Evolutionary conservation across 2,797 vertebrate genomes (phyloP).

Genomic region (Australoheros facetus): DNA sequence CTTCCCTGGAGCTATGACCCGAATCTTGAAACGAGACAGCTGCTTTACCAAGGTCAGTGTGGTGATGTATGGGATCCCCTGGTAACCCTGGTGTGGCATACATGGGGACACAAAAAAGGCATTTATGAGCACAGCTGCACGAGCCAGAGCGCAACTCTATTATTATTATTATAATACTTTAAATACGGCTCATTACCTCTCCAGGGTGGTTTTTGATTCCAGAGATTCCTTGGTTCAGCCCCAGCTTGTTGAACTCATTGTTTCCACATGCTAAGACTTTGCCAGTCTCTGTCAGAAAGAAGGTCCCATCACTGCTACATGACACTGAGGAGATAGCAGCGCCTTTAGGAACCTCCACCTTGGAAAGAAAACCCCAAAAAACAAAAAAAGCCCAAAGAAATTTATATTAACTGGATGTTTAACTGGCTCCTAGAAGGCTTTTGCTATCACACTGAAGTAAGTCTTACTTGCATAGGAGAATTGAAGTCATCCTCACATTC

Average conservation of each 20-base stretch:
- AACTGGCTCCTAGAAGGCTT: neutral
- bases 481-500: conserved; percentile 96
- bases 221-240: conserved; percentile 92
- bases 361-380: conserved; percentile 1
- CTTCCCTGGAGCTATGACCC: conserved; percentile 90
- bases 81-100: conserved; percentile 82
- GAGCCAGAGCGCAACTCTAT: rapidly evolving
- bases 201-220: conserved; percentile 91
- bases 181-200: conserved; percentile 70
- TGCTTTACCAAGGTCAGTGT: conserved; percentile 94
- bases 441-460: neutral
- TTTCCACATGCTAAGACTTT: conserved; percentile 97
- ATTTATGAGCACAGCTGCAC: neutral
- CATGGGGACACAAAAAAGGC: neutral
- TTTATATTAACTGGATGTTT: neutral
- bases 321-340: conserved; percentile 89
- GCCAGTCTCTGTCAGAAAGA: conserved; percentile 92
- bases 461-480: conserved; percentile 91
- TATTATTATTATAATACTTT: neutral
- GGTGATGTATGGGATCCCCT: conserved; percentile 91
- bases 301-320: conserved; percentile 93
- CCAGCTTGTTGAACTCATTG: conserved; percentile 98
- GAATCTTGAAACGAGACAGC: conserved; percentile 93
- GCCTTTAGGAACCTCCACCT: conserved; percentile 93
- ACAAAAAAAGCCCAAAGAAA: neutral